Conservation (phyloP, 2,113 vertebrate species). For the Sapayoa aenigma region DNA sequence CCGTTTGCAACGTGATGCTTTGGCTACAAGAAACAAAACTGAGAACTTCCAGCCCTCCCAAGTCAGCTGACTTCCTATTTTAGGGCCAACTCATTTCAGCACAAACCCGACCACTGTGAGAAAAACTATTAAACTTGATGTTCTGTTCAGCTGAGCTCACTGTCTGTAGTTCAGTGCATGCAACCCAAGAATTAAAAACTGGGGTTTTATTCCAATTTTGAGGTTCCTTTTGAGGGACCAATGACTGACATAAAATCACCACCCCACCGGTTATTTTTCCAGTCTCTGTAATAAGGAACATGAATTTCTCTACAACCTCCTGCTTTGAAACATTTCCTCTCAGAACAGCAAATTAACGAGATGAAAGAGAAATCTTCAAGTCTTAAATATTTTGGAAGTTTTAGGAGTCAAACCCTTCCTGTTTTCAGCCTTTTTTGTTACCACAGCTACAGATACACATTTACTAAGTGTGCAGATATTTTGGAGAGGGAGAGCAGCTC, state of each 20-base stretch:
- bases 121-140: not conserved
- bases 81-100: not conserved
- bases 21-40: not conserved
- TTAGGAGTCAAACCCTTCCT: not conserved
- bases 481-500: not conserved
- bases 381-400: not conserved
- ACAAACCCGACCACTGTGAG: not conserved
- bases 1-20: not conserved
- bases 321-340: not conserved
- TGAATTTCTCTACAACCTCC: not conserved
- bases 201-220: not conserved
- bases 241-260: not conserved
- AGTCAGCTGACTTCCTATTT: not conserved
- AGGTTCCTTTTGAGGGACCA: not conserved
- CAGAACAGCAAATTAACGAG: not conserved
- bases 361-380: not conserved
- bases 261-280: not conserved
- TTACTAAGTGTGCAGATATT: fast-evolving
- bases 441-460: not conserved
- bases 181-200: not conserved
- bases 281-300: not conserved
- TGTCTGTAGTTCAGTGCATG: not conserved
- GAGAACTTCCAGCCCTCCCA: not conserved
- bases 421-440: not conserved
- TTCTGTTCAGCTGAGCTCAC: not conserved